phyloP scores from a whole-genome alignment of 2,797 vertebrate genomes.

The Oryzias sinensis region DNA sequence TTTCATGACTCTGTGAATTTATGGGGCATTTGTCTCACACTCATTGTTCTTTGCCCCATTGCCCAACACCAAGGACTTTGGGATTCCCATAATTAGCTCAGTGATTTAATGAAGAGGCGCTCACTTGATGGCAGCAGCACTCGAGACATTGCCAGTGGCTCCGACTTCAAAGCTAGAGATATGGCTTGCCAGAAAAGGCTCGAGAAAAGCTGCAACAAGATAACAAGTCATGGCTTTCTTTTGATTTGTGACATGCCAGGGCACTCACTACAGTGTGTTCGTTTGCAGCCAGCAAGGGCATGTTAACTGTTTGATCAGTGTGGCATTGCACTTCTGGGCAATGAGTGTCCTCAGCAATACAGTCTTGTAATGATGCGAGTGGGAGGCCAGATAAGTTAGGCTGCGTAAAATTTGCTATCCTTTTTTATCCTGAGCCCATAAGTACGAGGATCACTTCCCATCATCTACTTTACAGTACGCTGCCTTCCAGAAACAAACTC shows the following conservation, averaged over 20 bases:
- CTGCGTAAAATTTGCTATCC: conserved; percentile 14
- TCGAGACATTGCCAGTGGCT: conserved; percentile 79
- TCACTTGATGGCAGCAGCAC: conserved; percentile 68
- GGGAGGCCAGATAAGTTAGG: conserved; percentile 50
- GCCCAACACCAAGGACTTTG: conserved; percentile 48
- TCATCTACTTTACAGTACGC: conserved; percentile 26
- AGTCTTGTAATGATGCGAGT: conserved; percentile 53
- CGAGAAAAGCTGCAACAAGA: conserved; percentile 76
- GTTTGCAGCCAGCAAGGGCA: conserved; percentile 66
- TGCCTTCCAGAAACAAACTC: conserved; percentile 58
- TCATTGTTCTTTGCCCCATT: conserved; percentile 58
- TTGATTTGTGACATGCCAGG: conserved; percentile 78
- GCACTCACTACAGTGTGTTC: conserved; percentile 61
- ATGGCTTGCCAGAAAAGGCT: conserved; percentile 71
- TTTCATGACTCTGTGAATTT: conserved; percentile 20
- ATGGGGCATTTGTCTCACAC: conserved; percentile 58
- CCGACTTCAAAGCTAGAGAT: conserved; percentile 83
- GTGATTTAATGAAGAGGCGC: conserved; percentile 76
- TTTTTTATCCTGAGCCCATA: conserved; percentile 35
- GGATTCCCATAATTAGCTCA: conserved; percentile 72
- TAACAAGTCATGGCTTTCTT: conserved; percentile 82
- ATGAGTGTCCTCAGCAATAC: conserved; percentile 49
- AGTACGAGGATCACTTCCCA: conserved; percentile 33
- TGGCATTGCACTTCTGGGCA: conserved; percentile 44
- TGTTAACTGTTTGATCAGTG: conserved; percentile 52